phyloP scores from a whole-genome alignment of 2,888 invertebrate genomes.

The Dermolepida albohirtum region DNA sequence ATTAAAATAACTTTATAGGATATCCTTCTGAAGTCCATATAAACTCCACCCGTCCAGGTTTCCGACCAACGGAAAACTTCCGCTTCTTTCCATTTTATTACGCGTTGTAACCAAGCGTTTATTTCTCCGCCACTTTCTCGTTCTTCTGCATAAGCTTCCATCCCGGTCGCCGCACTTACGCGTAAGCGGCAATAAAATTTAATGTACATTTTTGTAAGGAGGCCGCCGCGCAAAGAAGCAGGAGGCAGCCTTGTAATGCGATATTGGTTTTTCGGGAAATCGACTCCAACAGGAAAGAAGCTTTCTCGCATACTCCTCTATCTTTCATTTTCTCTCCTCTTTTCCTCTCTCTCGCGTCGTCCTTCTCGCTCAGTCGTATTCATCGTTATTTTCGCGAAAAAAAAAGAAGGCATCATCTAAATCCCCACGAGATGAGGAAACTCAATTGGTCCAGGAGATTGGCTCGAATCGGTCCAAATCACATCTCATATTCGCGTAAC shows the following conservation, averaged over 20 bases:
- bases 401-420: slow-evolving; percentile 46
- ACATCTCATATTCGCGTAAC: slow-evolving; percentile 58
- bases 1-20: slow-evolving; percentile 1
- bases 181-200: slow-evolving; percentile 63
- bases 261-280: slow-evolving; percentile 56
- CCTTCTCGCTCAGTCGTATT: slow-evolving; percentile 4
- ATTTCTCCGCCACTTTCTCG: slow-evolving; percentile 18
- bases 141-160: slow-evolving; percentile 26
- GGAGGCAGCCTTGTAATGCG: slow-evolving; percentile 58
- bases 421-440: slow-evolving; percentile 60
- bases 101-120: slow-evolving; percentile 23
- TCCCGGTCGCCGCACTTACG: slow-evolving; percentile 40
- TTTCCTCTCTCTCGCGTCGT: not conserved
- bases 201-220: slow-evolving; percentile 63
- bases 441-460: slow-evolving; percentile 62
- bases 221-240: slow-evolving; percentile 4
- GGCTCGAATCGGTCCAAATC: slow-evolving; percentile 60
- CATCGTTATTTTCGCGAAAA: slow-evolving; percentile 27
- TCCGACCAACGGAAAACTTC: slow-evolving; percentile 5
- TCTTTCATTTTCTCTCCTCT: slow-evolving; percentile 35
- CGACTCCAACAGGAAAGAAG: slow-evolving; percentile 34
- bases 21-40: too few relatives aligned
- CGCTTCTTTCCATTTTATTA: slow-evolving; percentile 24
- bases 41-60: slow-evolving; percentile 5
- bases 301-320: slow-evolving; percentile 13